Conservation (phyloP, 2,797 vertebrate genomes). For the Channa striata region DNA sequence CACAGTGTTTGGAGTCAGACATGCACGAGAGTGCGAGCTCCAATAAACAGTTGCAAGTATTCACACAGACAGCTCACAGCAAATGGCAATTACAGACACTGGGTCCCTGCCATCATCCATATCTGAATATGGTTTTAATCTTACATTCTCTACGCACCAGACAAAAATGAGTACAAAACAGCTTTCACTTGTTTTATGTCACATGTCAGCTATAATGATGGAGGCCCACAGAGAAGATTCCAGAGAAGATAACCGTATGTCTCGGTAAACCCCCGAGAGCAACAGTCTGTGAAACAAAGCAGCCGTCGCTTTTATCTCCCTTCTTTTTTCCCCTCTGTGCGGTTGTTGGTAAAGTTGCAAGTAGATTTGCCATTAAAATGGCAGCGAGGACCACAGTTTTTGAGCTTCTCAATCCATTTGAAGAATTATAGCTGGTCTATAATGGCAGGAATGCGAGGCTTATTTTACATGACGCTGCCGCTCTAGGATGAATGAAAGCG, state of each 20-base stretch:
- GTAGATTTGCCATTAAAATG: slow-evolving; percentile 78
- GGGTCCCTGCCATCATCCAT: slow-evolving; percentile 40
- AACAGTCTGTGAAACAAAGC: slow-evolving; percentile 78
- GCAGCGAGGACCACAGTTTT: slow-evolving; percentile 58
- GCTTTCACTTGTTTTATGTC: slow-evolving; percentile 75
- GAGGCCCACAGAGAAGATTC: slow-evolving; percentile 74
- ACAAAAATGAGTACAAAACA: slow-evolving; percentile 69
- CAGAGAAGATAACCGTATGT: slow-evolving; percentile 62
- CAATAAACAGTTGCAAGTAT: slow-evolving; percentile 17
- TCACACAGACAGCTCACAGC: slow-evolving; percentile 15
- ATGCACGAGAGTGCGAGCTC: slow-evolving; percentile 7
- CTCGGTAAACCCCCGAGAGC: slow-evolving; percentile 77
- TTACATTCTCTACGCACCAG: slow-evolving; percentile 53
- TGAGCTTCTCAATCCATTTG: slow-evolving; percentile 65
- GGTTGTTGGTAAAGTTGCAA: slow-evolving; percentile 69
- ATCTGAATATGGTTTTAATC: slow-evolving; percentile 65
- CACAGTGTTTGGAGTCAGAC: slow-evolving; percentile 16
- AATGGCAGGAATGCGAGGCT: slow-evolving; percentile 48
- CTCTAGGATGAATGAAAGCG: slow-evolving; percentile 62
- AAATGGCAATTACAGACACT: slow-evolving; percentile 56
- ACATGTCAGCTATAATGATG: slow-evolving; percentile 82
- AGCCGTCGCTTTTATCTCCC: slow-evolving; percentile 69
- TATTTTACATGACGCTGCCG: slow-evolving; percentile 58
- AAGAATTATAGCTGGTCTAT: slow-evolving; percentile 60
- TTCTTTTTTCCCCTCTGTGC: slow-evolving; percentile 33